A percentile compares a stretch with the other conserved stretches of the same genome.
Conservation (phyloP, 2,113 vertebrate species). For the Epinephelus fuscoguttatus region DNA sequence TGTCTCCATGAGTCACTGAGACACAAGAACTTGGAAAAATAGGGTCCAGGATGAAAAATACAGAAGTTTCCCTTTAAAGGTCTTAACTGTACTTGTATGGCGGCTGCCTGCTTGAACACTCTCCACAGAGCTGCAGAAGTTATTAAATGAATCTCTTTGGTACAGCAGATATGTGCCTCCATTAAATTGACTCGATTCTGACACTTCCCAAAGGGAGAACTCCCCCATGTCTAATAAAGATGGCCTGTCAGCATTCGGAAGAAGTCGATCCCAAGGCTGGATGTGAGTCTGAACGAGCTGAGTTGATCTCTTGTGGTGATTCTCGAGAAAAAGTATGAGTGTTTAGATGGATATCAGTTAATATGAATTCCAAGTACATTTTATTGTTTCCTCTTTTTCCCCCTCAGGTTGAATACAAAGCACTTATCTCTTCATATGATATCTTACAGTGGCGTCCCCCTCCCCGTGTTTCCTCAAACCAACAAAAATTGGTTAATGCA, state of each 20-base stretch:
- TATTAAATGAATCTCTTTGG: conserved; percentile 66
- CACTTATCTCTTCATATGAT: conserved; percentile 9
- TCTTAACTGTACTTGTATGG: conserved; percentile 34
- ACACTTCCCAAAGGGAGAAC: conserved; percentile 43
- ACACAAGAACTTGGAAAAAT: no score
- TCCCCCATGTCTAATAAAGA: conserved; percentile 60
- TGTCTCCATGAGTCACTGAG: no score
- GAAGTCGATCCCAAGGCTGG: conserved; percentile 43
- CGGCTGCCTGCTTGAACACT: conserved; percentile 45
- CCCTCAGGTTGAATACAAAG: conserved; percentile 2
- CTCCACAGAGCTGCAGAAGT: conserved; percentile 43
- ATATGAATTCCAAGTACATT: conserved; percentile 50
- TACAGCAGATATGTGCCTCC: conserved; percentile 36
- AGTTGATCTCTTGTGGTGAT: conserved; percentile 22
- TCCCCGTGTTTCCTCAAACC: background rate
- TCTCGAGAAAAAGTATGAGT: background rate
- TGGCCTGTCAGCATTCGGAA: conserved; percentile 55
- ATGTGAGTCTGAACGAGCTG: conserved; percentile 31
- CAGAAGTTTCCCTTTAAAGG: conserved; percentile 3
- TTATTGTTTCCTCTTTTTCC: conserved; percentile 19
- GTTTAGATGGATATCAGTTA: conserved; percentile 53
- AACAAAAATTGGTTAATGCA: background rate
- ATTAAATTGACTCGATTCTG: conserved; percentile 59
- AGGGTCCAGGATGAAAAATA: no score
- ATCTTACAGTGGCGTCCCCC: background rate